Evolutionary conservation across 2,888 invertebrate species (phyloP).

Genomic region (Neoscelio sp.): DNA sequence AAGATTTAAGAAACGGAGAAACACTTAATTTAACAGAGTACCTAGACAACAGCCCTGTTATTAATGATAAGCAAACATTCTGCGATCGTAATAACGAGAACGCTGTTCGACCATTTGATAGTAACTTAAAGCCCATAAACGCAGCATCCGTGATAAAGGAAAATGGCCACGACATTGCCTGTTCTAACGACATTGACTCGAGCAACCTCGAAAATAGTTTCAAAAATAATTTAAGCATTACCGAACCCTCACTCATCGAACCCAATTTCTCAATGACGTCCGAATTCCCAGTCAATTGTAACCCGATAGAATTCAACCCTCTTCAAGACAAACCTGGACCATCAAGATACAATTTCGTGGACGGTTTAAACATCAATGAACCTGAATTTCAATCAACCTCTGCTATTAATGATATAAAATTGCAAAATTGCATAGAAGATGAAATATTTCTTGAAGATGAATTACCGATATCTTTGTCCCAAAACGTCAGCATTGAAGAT

Average conservation of each 20-base stretch:
- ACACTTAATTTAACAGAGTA: constrained; percentile 56
- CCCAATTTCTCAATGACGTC: constrained; percentile 15
- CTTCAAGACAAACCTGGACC: constrained; percentile 27
- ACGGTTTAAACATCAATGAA: background rate
- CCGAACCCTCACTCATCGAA: background rate
- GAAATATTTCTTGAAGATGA: background rate
- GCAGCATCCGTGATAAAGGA: constrained; percentile 49
- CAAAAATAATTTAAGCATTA: constrained; percentile 56
- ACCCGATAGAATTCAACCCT: background rate
- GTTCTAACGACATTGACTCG: constrained; percentile 10
- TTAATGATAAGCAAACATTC: constrained; percentile 29
- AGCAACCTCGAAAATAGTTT: constrained; percentile 51
- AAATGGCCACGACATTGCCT: constrained; percentile 58
- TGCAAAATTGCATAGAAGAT: background rate
- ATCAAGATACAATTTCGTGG: background rate
- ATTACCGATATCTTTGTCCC: too few relatives aligned
- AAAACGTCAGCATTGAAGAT: too few relatives aligned
- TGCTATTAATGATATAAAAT: background rate
- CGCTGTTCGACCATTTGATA: constrained; percentile 24
- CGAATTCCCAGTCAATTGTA: background rate
- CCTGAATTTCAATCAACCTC: background rate
- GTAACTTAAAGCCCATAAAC: constrained; percentile 13
- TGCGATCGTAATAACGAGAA: constrained; percentile 47
- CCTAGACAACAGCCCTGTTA: constrained; percentile 58
- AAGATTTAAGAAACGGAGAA: constrained; percentile 64